Percentiles rank a stretch among this genome's conserved stretches.
Conservation (phyloP, 2,888 invertebrate genomes). For the Pseudeuparius sepicola region DNA sequence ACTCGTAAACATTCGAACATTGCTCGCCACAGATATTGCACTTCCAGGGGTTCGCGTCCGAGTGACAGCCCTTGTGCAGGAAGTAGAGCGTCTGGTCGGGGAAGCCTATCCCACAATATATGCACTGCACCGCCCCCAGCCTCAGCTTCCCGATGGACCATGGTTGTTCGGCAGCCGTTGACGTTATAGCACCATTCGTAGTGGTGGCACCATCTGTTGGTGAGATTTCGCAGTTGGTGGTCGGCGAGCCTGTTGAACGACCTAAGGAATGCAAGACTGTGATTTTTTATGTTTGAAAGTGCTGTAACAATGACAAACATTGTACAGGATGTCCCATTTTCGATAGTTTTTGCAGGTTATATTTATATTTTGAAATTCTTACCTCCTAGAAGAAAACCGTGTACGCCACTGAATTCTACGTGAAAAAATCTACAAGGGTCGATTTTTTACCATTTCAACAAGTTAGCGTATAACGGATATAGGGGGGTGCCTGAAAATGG, state of each 20-base stretch:
- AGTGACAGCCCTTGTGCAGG: conserved; percentile 96
- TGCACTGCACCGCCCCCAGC: conserved; percentile 60
- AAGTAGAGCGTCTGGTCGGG: conserved; percentile 94
- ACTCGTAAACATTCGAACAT: conserved; percentile 91
- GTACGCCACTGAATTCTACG: no score
- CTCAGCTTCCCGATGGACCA: conserved; percentile 43
- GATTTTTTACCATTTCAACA: no score
- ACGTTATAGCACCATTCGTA: conserved; percentile 50
- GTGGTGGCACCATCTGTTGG: conserved; percentile 41
- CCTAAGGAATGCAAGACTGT: no score
- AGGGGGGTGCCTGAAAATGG: no score
- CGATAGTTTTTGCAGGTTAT: no score
- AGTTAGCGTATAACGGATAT: no score
- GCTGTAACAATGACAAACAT: no score
- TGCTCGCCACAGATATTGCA: conserved; percentile 96
- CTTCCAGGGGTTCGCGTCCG: conserved; percentile 93
- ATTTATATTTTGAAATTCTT: no score
- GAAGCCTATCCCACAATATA: conserved; percentile 89
- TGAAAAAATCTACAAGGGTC: no score
- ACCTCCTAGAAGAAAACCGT: no score
- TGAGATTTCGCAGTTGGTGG: conserved; percentile 37
- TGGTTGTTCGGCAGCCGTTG: conserved; percentile 55
- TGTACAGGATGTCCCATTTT: no score
- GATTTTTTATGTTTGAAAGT: no score
- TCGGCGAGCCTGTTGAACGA: conserved; percentile 37